Conservation (phyloP, 2,888 invertebrate genomes). For the Ptychoptera albimana region DNA sequence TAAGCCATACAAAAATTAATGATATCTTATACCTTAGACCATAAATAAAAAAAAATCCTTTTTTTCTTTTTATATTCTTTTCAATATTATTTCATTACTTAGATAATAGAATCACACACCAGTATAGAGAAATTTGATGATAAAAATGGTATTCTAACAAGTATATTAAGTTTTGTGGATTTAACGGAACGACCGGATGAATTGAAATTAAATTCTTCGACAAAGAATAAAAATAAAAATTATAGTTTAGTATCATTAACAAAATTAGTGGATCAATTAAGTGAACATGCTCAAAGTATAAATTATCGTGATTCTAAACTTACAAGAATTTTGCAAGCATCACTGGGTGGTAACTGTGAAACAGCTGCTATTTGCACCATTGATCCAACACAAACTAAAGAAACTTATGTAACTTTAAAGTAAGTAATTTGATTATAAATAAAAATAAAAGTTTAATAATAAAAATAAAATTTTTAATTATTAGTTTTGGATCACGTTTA, state of each 20-base stretch:
- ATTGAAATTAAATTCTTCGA: slow-evolving; percentile 26
- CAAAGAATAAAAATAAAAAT: no score
- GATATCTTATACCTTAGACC: no score
- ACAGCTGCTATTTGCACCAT: slow-evolving; percentile 77
- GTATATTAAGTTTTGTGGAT: slow-evolving; percentile 77
- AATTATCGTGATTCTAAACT: slow-evolving; percentile 74
- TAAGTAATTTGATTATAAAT: slow-evolving; percentile 18
- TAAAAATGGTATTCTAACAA: slow-evolving; percentile 41
- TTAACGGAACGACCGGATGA: slow-evolving; percentile 70
- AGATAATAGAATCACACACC: no score
- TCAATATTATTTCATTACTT: no score
- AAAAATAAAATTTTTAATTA: no score
- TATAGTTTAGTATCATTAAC: slow-evolving; percentile 49
- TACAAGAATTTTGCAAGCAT: slow-evolving; percentile 68
- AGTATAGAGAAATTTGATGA: slow-evolving; percentile 19
- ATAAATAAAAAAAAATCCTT: no score
- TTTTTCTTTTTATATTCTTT: no score
- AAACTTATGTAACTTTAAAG: slow-evolving; percentile 47
- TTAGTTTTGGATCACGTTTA: slow-evolving; percentile 67
- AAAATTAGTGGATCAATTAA: slow-evolving; percentile 66
- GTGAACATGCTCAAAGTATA: slow-evolving; percentile 40
- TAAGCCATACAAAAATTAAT: no score
- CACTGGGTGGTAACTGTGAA: slow-evolving; percentile 75
- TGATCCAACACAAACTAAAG: slow-evolving; percentile 62
- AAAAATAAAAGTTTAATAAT: not conserved